Percentiles rank a stretch among this genome's conserved stretches.
Conservation (phyloP, 2,888 invertebrate genomes). For the Palloptera scutellata region DNA sequence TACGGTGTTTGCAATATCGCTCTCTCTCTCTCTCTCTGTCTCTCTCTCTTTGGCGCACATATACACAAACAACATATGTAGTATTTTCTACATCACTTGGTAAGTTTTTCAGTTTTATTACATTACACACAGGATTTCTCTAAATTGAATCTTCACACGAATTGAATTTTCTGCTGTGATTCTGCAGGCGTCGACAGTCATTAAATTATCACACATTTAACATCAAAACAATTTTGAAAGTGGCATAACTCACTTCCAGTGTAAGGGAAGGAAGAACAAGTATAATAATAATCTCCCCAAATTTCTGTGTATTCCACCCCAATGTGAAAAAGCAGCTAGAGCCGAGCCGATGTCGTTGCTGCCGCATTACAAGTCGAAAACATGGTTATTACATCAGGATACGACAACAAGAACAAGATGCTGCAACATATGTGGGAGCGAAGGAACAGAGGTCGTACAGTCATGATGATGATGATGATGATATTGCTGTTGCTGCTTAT, state of each 20-base stretch:
- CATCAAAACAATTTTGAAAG: conserved; percentile 61
- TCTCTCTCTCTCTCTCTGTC: too few species aligned
- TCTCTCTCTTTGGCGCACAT: too few species aligned
- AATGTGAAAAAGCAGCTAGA: conserved; percentile 16
- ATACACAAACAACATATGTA: too few species aligned
- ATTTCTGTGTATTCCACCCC: conserved; percentile 31
- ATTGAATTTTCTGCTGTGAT: too few species aligned
- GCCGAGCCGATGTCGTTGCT: conserved; percentile 37
- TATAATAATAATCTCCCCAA: too few species aligned
- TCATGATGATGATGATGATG: conserved; percentile 13
- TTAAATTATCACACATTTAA: conserved; percentile 63
- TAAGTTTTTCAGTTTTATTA: too few species aligned
- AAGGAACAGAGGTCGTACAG: conserved; percentile 20
- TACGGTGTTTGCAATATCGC: too few species aligned
- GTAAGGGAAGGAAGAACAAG: too few species aligned
- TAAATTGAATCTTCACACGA: too few species aligned
- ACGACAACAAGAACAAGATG: conserved; percentile 33
- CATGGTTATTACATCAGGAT: conserved; percentile 63
- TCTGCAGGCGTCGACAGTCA: conserved; percentile 57
- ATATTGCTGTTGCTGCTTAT: conserved; percentile 24
- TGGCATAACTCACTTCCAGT: conserved; percentile 40
- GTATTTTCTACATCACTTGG: too few species aligned
- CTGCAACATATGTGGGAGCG: conserved; percentile 47
- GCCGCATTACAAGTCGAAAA: conserved; percentile 62
- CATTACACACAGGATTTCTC: too few species aligned